Evolutionary conservation across 1,140 invertebrate species (phyloP).

Genomic region (Grapholita molesta): DNA sequence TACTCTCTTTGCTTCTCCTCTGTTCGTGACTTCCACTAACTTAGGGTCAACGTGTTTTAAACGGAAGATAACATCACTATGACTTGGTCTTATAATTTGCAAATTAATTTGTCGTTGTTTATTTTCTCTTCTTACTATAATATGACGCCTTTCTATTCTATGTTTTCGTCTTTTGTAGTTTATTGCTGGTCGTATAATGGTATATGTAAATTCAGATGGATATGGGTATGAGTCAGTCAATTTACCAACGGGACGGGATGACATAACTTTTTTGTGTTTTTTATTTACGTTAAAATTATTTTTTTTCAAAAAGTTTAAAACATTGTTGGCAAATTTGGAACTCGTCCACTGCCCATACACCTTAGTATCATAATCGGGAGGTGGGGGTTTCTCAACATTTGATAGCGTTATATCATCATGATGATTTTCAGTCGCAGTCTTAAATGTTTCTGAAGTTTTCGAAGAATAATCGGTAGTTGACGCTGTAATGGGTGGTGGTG

Average conservation of each 20-base stretch:
- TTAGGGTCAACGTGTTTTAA: conserved; percentile 30
- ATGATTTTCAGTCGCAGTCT: background rate
- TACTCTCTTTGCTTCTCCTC: conserved; percentile 32
- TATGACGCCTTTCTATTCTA: conserved; percentile 30
- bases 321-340: conserved; percentile 57
- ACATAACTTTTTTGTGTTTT: conserved; percentile 42
- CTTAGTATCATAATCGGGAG: conserved; percentile 36
- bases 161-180: conserved; percentile 46
- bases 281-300: conserved; percentile 44
- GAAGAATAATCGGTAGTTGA: conserved; percentile 16
- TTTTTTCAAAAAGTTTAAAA: conserved; percentile 62
- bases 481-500: conserved; percentile 39
- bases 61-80: conserved; percentile 51
- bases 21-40: conserved; percentile 45
- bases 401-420: conserved; percentile 33
- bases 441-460: conserved; percentile 12
- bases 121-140: conserved; percentile 40
- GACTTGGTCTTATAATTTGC: conserved; percentile 37
- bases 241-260: conserved; percentile 52
- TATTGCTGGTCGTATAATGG: conserved; percentile 41
- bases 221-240: conserved; percentile 61
- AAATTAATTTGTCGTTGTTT: conserved; percentile 54
- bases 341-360: conserved; percentile 60
- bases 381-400: conserved; percentile 44
- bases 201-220: conserved; percentile 48